These are phyloP conservation scores for Cataglyphis rosenhaueri DNA, from an alignment of 2,888 invertebrate genomes.

Conservation along the genomic window DNA sequence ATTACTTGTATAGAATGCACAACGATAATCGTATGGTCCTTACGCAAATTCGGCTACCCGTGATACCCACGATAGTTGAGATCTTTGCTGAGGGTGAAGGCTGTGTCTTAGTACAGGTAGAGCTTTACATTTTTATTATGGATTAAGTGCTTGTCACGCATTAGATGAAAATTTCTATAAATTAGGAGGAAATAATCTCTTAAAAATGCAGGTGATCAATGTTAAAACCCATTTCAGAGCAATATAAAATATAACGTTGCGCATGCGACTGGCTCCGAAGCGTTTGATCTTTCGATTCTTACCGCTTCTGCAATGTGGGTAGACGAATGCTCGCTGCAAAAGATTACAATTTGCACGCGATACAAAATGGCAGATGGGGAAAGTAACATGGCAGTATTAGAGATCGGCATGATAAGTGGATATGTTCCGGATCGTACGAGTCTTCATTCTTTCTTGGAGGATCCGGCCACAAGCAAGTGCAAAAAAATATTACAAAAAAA, in stretches of 20 bases:
- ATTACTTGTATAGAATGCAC: conserved; percentile 85
- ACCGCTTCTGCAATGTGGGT: conserved; percentile 84
- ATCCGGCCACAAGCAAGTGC: conserved; percentile 84
- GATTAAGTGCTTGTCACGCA: not conserved
- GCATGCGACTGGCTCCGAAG: conserved; percentile 85
- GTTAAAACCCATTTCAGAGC: conserved; percentile 81
- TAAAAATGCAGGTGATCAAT: not conserved
- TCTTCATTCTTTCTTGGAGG: conserved; percentile 87
- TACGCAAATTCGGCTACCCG: conserved; percentile 84
- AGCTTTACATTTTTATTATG: not conserved
- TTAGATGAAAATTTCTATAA: not conserved
- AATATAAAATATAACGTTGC: conserved; percentile 86
- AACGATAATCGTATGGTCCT: conserved; percentile 86
- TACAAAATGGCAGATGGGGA: conserved; percentile 85
- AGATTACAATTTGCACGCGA: conserved; percentile 81
- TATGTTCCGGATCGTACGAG: conserved; percentile 88
- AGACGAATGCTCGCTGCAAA: conserved; percentile 86
- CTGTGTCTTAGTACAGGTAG: conserved; percentile 87
- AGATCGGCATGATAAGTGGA: conserved; percentile 89
- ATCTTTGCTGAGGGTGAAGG: conserved; percentile 87
- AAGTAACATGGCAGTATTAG: conserved; percentile 87
- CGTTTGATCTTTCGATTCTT: conserved; percentile 86
- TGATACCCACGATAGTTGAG: conserved; percentile 85
- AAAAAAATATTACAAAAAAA: not conserved
- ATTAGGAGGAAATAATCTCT: not conserved